Base-by-base conservation (phyloP, 2,797 vertebrate genomes). In the Spondyliosoma cantharus region DNA sequence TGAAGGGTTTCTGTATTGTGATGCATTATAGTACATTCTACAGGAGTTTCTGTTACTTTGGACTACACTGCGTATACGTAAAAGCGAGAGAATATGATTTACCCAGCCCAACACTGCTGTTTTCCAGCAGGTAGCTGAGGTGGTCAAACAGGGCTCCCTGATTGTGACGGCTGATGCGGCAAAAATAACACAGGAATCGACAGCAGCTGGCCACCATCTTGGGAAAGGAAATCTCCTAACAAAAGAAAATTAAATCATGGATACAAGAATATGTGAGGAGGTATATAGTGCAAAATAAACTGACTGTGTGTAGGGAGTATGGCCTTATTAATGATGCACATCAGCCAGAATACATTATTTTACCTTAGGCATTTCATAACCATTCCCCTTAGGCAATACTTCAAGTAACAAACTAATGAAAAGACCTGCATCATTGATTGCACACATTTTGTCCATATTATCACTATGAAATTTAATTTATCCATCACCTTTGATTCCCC, bases 191-290 rank as follows among this genome's bases (percentile, higher is more conserved):
- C 0, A 99, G 93, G 90, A 99, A 99, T 76, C 97, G 96, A 91
- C 98, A 99, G 88, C 98, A 99, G 88, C 98, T 97, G 82, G 97
- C 97, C 86, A 99, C 97, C 98, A 99, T 98, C 93, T 97, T 99
- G 22, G 97, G 97, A 90, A 98, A 99, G 66, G 94, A 94, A 83
- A 98, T 98, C 93, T 98, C 97, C 98, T 99, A 69, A 56, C 50
- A 27, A 19, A 46, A 50, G 5, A 59, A 53, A 78, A 76, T 61
- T 0, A 43, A 78, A 53, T 13, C 22, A 59, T 24, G n/a, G 8
- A 50, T 14, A 27, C 14, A 64, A 60, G 14, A 46, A 19, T 57
- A 37, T 15, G n/a, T 24, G 4, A 81, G 22, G 27, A 6, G 5
- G 20, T 5, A 54, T 16, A 22, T 53, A 46, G 3, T 20, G 13